These are phyloP conservation scores for Cryptus viduatorius DNA, from an alignment of 2,888 invertebrate genomes.

Conservation along the genomic window DNA sequence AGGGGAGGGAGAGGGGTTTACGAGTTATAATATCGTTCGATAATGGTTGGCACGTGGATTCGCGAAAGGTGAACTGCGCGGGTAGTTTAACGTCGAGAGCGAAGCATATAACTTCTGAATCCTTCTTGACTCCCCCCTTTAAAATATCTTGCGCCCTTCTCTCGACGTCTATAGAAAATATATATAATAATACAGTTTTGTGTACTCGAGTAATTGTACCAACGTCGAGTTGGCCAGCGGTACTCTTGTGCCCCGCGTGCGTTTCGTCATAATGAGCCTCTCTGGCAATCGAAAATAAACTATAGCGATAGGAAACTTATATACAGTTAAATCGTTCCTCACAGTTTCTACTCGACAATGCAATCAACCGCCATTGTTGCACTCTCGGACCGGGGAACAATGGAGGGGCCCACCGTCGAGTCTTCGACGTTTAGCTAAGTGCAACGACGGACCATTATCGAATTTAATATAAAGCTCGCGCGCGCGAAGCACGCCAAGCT, in stretches of 20 bases:
- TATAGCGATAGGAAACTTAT: constrained; percentile 47
- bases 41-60: constrained; percentile 60
- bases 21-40: constrained; percentile 36
- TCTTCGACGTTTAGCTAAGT: constrained; percentile 72
- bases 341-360: constrained; percentile 67
- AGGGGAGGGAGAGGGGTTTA: neutral
- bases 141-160: neutral
- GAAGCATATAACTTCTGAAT: neutral
- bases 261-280: constrained; percentile 53
- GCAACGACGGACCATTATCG: constrained; percentile 69
- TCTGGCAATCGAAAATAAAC: constrained; percentile 52
- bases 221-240: constrained; percentile 55
- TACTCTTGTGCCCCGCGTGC: constrained; percentile 53
- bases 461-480: constrained; percentile 66
- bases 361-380: constrained; percentile 74
- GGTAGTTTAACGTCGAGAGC: neutral
- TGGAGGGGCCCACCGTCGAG: constrained; percentile 44
- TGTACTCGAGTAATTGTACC: constrained; percentile 22
- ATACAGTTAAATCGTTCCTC: constrained; percentile 27
- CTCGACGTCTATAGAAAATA: neutral
- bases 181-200: neutral
- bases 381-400: constrained; percentile 60
- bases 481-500: constrained; percentile 50
- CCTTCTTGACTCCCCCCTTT: neutral
- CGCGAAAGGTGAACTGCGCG: constrained; percentile 33